Evolutionary conservation across 2,888 invertebrate genomes (phyloP).

Genomic region (Aleiodes alternator): DNA sequence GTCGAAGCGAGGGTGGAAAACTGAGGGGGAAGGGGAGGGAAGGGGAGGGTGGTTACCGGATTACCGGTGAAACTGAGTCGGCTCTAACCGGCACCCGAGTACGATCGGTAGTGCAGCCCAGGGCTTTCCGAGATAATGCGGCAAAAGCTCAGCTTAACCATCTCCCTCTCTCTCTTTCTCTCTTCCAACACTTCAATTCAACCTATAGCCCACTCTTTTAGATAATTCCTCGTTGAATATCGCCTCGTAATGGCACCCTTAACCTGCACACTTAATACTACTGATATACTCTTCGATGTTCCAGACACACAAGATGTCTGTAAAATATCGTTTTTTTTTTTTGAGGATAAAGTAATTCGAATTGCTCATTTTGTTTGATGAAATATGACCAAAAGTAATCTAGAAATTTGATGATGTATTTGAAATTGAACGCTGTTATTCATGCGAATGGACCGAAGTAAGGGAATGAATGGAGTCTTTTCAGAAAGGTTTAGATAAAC

Average conservation of each 20-base stretch:
- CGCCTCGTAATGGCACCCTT: conserved; percentile 57
- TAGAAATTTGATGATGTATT: too few relatives aligned
- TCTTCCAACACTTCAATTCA: conserved; percentile 42
- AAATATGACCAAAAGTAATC: too few relatives aligned
- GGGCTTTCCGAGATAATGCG: conserved; percentile 65
- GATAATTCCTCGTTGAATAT: conserved; percentile 68
- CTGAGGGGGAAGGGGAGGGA: not conserved
- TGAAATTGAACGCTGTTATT: too few relatives aligned
- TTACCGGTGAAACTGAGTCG: conserved; percentile 66
- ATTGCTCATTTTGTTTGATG: too few relatives aligned
- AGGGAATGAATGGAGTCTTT: too few relatives aligned
- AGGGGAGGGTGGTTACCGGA: conserved; percentile 48
- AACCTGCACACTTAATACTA: conserved; percentile 29
- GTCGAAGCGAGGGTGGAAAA: not conserved
- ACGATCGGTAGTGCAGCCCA: conserved; percentile 46
- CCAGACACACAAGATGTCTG: not conserved
- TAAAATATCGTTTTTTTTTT: not conserved
- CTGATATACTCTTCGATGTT: not conserved
- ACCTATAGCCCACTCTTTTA: conserved; percentile 30
- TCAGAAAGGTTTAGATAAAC: too few relatives aligned
- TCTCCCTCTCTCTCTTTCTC: conserved; percentile 18
- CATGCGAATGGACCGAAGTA: too few relatives aligned
- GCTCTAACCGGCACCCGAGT: conserved; percentile 47
- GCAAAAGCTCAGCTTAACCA: conserved; percentile 66
- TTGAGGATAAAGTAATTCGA: not conserved